These are phyloP conservation scores for Spermophilus dauricus DNA, from an alignment of 2,113 vertebrate genomes.

Conservation along the genomic window DNA sequence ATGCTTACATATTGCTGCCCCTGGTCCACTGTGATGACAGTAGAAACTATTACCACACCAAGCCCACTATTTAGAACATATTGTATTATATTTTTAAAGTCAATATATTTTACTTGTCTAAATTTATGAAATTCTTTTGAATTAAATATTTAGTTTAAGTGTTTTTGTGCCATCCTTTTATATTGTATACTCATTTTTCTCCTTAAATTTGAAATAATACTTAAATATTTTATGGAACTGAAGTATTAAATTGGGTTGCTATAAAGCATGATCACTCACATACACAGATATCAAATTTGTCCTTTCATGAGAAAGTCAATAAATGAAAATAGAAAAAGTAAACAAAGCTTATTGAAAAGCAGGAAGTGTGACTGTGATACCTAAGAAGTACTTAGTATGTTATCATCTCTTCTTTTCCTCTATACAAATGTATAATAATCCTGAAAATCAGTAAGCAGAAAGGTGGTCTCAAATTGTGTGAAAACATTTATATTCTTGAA, in stretches of 20 bases:
- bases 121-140: background rate
- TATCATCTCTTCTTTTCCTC: background rate
- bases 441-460: background rate
- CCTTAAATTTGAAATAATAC: background rate
- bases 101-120: background rate
- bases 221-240: conserved; percentile 30
- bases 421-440: background rate
- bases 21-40: background rate
- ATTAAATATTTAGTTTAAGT: background rate
- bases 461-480: background rate
- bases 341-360: background rate
- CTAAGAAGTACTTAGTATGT: background rate
- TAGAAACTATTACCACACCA: background rate
- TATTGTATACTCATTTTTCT: background rate
- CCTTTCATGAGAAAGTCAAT: background rate
- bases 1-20: too few species aligned
- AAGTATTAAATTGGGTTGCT: background rate
- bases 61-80: background rate
- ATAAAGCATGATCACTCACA: background rate
- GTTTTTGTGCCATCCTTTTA: background rate
- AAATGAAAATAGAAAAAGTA: background rate
- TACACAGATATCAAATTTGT: background rate
- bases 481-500: background rate
- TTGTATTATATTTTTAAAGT: background rate
- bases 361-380: background rate